A percentile compares a stretch with the other conserved stretches of the same genome.
phyloP scores from a whole-genome alignment of 2,113 vertebrate species.

The Gasterosteus aculeatus region DNA sequence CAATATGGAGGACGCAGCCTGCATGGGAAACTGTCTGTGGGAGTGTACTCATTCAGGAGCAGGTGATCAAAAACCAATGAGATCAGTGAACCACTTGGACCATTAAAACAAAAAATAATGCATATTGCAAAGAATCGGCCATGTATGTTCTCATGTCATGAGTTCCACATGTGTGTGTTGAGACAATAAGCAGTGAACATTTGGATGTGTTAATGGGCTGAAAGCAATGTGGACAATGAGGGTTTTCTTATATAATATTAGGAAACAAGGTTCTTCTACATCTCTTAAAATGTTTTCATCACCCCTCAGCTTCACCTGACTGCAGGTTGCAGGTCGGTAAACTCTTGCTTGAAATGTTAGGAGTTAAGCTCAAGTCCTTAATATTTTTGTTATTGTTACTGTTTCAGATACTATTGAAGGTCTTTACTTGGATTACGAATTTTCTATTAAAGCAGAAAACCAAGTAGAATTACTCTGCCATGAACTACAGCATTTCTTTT shows the following conservation, averaged over 20 bases:
- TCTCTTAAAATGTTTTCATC: neutral
- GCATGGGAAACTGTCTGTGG: conserved; percentile 33
- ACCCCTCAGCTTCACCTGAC: neutral
- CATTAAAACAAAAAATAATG: neutral
- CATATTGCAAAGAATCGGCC: neutral
- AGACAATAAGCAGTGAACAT: neutral
- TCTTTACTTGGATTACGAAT: neutral
- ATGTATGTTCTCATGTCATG: neutral
- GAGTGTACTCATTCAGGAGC: neutral
- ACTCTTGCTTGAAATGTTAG: neutral
- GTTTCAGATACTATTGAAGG: neutral
- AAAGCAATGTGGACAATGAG: neutral
- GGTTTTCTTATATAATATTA: too few species aligned
- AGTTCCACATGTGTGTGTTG: neutral
- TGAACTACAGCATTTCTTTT: neutral
- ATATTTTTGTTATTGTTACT: neutral
- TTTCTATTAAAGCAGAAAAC: neutral
- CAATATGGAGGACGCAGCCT: conserved; percentile 37
- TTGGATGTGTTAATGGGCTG: neutral
- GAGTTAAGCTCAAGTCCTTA: neutral
- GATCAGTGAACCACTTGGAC: neutral
- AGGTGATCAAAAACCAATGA: neutral
- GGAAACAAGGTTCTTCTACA: neutral
- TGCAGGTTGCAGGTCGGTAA: neutral
- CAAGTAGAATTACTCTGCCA: neutral